Conservation (phyloP, 2,113 vertebrate species). For the Elephas maximus region DNA sequence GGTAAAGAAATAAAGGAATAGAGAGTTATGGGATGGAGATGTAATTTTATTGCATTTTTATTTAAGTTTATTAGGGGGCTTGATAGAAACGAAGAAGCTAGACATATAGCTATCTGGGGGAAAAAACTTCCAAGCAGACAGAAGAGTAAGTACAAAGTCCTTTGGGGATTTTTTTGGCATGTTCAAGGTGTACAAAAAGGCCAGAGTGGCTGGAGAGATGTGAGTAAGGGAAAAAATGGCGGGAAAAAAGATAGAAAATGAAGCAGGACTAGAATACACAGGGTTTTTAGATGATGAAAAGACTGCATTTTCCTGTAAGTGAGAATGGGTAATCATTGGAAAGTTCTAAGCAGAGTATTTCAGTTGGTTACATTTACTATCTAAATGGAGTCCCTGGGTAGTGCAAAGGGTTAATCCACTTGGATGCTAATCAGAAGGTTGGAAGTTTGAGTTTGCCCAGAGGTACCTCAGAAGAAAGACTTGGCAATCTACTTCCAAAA, state of each 20-base stretch:
- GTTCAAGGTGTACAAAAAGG: neutral
- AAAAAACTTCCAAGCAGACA: neutral
- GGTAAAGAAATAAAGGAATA: neutral
- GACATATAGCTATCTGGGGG: accelerated
- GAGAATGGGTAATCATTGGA: neutral
- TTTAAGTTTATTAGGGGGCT: neutral
- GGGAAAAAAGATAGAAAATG: neutral
- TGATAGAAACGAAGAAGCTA: neutral
- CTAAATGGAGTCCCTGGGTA: too few relatives aligned
- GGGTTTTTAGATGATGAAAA: neutral
- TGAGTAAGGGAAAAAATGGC: neutral
- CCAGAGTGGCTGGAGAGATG: neutral
- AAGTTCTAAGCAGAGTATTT: neutral
- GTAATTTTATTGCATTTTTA: neutral
- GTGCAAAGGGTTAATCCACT: too few relatives aligned
- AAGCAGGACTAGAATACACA: neutral
- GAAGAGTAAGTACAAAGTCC: neutral
- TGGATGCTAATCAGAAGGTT: too few relatives aligned
- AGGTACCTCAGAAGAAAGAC: too few relatives aligned
- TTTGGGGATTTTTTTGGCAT: neutral
- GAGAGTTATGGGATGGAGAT: neutral
- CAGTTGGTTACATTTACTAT: neutral
- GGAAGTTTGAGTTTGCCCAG: too few relatives aligned
- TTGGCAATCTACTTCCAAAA: too few relatives aligned
- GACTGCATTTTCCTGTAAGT: neutral